These are phyloP conservation scores for Miniopterus natalensis DNA, from an alignment of 2,113 vertebrate species.

Conservation along the genomic window DNA sequence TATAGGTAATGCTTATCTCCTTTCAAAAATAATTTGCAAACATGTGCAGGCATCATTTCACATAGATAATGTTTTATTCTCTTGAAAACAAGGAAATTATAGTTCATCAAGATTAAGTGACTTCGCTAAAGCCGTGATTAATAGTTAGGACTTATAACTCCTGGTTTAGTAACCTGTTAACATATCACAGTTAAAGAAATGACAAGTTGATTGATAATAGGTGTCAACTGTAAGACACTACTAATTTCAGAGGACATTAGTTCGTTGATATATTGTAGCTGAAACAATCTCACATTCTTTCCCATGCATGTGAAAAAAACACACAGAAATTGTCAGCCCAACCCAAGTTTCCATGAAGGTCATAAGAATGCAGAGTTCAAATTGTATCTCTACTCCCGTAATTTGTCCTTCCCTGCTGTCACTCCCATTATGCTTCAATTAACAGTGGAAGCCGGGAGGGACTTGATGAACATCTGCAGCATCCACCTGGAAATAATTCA, in stretches of 20 bases:
- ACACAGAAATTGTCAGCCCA: not conserved
- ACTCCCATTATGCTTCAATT: constrained; percentile 96
- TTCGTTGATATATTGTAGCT: constrained; percentile 45
- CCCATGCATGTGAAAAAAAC: not conserved
- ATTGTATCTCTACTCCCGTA: constrained; percentile 88
- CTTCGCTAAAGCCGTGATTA: constrained; percentile 48
- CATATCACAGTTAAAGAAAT: constrained; percentile 56
- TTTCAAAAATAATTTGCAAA: constrained; percentile 1
- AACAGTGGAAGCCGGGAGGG: constrained; percentile 90
- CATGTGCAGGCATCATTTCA: not conserved
- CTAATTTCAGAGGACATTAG: constrained; percentile 70
- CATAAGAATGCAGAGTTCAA: constrained; percentile 84
- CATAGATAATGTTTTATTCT: not conserved
- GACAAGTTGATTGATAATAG: constrained; percentile 64
- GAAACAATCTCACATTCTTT: constrained; percentile 18
- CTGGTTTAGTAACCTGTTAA: constrained; percentile 58
- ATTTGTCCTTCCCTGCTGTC: constrained; percentile 94
- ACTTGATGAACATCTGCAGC: constrained; percentile 94
- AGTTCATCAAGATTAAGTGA: constrained; percentile 44
- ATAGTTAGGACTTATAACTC: constrained; percentile 33
- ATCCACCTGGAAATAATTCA: constrained; percentile 95
- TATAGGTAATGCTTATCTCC: not conserved
- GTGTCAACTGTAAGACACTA: constrained; percentile 6
- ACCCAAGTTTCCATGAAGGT: constrained; percentile 72
- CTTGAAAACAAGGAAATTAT: constrained; percentile 65